Conservation (phyloP, 2,888 invertebrate species). For the Hydraecia micacea region DNA sequence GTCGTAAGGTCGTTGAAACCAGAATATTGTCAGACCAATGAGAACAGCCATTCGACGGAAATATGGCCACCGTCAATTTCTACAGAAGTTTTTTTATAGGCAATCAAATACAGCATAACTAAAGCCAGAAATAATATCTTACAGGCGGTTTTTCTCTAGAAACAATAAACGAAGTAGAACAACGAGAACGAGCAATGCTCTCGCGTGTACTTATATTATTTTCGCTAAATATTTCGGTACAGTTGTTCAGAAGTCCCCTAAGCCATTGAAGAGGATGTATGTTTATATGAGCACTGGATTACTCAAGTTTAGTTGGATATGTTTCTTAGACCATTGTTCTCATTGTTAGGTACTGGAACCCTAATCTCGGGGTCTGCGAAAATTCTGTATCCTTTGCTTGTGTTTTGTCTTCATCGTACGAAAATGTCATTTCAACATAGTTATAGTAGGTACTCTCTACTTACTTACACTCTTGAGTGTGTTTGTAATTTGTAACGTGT, state of each 20-base stretch:
- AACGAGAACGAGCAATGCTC: slow-evolving; percentile 36
- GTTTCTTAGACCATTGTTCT: slow-evolving; percentile 64
- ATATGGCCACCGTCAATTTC: slow-evolving; percentile 17
- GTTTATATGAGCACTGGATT: slow-evolving; percentile 60
- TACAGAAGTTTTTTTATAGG: slow-evolving; percentile 34
- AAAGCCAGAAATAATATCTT: slow-evolving; percentile 37
- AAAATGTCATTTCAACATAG: slow-evolving; percentile 26
- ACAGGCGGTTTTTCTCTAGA: slow-evolving; percentile 37
- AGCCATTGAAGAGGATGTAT: slow-evolving; percentile 47
- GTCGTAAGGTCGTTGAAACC: background rate
- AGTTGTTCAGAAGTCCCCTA: slow-evolving; percentile 43
- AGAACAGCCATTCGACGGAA: slow-evolving; percentile 3
- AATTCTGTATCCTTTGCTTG: slow-evolving; percentile 52
- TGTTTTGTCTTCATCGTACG: slow-evolving; percentile 46
- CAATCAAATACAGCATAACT: slow-evolving; percentile 38
- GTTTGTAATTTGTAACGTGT: slow-evolving; percentile 9
- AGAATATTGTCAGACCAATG: slow-evolving; percentile 1
- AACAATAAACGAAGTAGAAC: slow-evolving; percentile 50
- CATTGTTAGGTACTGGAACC: slow-evolving; percentile 61
- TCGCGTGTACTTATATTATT: slow-evolving; percentile 33
- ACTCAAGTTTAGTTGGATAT: slow-evolving; percentile 64
- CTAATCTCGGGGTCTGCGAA: slow-evolving; percentile 58
- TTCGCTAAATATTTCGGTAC: slow-evolving; percentile 54
- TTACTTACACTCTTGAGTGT: slow-evolving; percentile 26
- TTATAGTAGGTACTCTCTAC: slow-evolving; percentile 2